Base-by-base conservation (phyloP, 2,113 vertebrate species). In the Triplophysa rosa region DNA sequence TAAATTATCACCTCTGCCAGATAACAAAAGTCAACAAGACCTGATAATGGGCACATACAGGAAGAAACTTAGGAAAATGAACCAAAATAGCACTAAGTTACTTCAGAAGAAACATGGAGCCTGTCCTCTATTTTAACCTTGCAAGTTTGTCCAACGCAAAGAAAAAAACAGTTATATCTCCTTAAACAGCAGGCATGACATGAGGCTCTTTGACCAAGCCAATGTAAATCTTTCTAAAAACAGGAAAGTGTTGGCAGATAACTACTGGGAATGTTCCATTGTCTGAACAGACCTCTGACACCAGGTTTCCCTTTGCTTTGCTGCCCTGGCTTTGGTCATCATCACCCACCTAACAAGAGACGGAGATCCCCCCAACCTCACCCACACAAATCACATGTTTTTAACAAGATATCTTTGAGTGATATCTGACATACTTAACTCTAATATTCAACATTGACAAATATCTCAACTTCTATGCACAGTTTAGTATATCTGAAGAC, bases 231-330 rank as follows among this genome's bases (percentile, higher is more conserved):
- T 77, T 52, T 42, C 33, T 77, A 56, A 80, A 83, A 83, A 86
- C 78, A 84, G 86, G 83, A 84, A 86, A 68, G 69, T 59, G 69
- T 63, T 80, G 19, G 12, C 76, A 80, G 78, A 75, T 65, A 78
- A 82, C 78, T 63, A 45, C 70, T 78, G 81, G 67, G 72, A 56
- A 73, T 26, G 80, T 78, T 84, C 84, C 79, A 83, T 87, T 84
- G 84, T 85, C 61, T 23, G 75, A 23, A 23, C 72, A 81, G 80
- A 77, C 75, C 80, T 67, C 68, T 82, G 83, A 80, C 79, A 73
- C 62, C 58, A 78, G 45, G 52, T 54, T 67, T 58, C 67, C 67
- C 68, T 78, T 56, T 74, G 61, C 74, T 73, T 1, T 73, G 26
- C 45, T 74, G 67, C 10, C 49, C 78, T 81, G 74, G 9, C 47